These are phyloP conservation scores for Pantherophis alleghaniensis DNA, from an alignment of 2,797 vertebrate species.

Conservation along the genomic window DNA sequence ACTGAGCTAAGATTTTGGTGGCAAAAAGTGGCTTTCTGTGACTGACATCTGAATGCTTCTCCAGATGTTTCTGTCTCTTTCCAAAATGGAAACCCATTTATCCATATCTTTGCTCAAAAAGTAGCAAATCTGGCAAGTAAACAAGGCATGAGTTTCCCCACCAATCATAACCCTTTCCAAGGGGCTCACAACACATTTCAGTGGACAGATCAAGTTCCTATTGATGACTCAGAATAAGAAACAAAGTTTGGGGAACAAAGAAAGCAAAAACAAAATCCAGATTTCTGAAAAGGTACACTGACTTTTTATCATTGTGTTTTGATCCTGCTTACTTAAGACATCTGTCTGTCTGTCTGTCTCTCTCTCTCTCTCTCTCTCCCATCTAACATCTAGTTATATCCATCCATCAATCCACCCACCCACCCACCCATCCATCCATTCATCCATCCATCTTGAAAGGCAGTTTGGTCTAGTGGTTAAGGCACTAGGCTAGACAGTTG, in stretches of 20 bases:
- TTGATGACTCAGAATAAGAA: neutral
- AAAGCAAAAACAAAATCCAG: neutral
- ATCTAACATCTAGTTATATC: no score
- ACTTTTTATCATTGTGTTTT: neutral
- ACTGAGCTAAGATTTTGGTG: conserved; percentile 3
- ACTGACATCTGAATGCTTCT: neutral
- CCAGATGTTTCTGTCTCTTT: neutral
- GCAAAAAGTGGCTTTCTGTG: neutral
- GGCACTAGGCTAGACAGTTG: no score
- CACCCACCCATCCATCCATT: no score
- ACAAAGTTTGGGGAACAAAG: neutral
- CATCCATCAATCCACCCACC: no score
- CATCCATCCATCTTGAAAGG: no score
- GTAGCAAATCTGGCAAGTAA: neutral
- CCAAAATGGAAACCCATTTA: neutral
- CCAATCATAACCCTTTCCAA: neutral
- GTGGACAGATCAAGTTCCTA: neutral
- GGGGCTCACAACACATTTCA: neutral
- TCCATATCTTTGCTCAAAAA: neutral
- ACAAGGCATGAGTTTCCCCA: no score
- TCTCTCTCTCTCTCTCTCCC: neutral
- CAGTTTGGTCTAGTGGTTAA: no score
- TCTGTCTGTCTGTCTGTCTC: no score
- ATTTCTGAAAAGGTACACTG: neutral
- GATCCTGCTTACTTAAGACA: neutral